These are phyloP conservation scores for Pollenia amentaria DNA, from an alignment of 2,888 invertebrate genomes.

Conservation along the genomic window DNA sequence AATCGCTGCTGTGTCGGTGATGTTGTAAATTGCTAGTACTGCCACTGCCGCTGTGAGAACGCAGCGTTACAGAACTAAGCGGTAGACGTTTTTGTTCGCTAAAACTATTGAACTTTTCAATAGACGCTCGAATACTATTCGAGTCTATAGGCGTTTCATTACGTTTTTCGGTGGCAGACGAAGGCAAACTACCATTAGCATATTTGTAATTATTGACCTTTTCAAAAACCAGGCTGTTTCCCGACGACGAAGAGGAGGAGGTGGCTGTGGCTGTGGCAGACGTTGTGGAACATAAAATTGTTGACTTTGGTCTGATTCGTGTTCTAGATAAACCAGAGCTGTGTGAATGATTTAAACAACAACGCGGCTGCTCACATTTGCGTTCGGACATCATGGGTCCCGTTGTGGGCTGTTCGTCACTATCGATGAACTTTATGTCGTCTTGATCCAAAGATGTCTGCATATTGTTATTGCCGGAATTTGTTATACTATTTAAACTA, in stretches of 20 bases:
- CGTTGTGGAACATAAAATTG: conserved; percentile 78
- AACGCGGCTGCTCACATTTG: conserved; percentile 69
- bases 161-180: conserved; percentile 59
- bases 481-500: conserved; percentile 72
- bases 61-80: conserved; percentile 70
- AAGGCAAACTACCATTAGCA: conserved; percentile 77
- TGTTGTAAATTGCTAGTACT: conserved; percentile 83
- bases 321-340: conserved; percentile 42
- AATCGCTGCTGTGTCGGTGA: conserved; percentile 76
- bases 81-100: conserved; percentile 82
- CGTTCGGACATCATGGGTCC: conserved; percentile 64
- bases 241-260: conserved; percentile 37
- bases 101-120: conserved; percentile 83
- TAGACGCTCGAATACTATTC: conserved; percentile 82
- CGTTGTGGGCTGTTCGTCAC: conserved; percentile 77
- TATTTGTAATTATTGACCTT: conserved; percentile 81
- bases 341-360: conserved; percentile 62
- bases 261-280: conserved; percentile 73
- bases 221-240: conserved; percentile 78
- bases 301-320: conserved; percentile 80
- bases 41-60: conserved; percentile 76
- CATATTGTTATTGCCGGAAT: conserved; percentile 74
- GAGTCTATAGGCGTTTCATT: conserved; percentile 80
- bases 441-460: conserved; percentile 78
- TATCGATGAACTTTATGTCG: conserved; percentile 82